phyloP scores from a whole-genome alignment of 2,888 invertebrate species.

The Drosophila tripunctata region DNA sequence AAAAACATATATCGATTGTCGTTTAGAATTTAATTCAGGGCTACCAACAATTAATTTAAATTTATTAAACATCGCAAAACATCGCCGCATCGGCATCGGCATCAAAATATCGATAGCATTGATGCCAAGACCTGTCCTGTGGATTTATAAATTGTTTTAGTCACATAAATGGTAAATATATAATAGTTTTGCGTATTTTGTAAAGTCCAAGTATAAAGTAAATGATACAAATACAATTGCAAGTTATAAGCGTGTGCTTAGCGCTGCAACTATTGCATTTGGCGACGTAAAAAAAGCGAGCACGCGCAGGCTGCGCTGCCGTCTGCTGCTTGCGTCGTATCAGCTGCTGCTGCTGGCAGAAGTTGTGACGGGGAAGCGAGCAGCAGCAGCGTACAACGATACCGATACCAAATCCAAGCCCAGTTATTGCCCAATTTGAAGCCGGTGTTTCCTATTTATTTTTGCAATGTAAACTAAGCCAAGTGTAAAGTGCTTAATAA shows the following conservation, averaged over 20 bases:
- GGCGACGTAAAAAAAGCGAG: conserved; percentile 54
- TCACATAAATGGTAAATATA: conserved; percentile 50
- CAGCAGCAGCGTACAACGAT: conserved; percentile 35
- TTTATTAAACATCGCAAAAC: conserved; percentile 17
- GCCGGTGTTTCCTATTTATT: conserved; percentile 59
- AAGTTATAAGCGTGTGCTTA: background rate
- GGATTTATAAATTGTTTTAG: conserved; percentile 38
- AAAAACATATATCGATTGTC: no score
- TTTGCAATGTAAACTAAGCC: no score
- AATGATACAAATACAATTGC: background rate
- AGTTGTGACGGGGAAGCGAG: conserved; percentile 34
- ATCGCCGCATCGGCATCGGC: conserved; percentile 24
- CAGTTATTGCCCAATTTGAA: conserved; percentile 32
- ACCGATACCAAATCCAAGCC: conserved; percentile 37
- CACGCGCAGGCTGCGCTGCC: conserved; percentile 59
- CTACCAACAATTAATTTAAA: conserved; percentile 9
- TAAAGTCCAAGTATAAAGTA: background rate
- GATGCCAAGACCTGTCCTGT: conserved; percentile 46
- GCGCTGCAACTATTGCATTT: conserved; percentile 1
- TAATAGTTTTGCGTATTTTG: background rate
- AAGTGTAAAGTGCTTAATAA: conserved; percentile 8
- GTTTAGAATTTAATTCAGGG: no score
- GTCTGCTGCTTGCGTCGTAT: conserved; percentile 46
- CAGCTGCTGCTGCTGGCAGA: conserved; percentile 57
- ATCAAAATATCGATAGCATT: conserved; percentile 42